Percentiles rank a stretch among this genome's conserved stretches.
Conservation (phyloP, 2,113 vertebrate species). For the Cyanistes caeruleus region DNA sequence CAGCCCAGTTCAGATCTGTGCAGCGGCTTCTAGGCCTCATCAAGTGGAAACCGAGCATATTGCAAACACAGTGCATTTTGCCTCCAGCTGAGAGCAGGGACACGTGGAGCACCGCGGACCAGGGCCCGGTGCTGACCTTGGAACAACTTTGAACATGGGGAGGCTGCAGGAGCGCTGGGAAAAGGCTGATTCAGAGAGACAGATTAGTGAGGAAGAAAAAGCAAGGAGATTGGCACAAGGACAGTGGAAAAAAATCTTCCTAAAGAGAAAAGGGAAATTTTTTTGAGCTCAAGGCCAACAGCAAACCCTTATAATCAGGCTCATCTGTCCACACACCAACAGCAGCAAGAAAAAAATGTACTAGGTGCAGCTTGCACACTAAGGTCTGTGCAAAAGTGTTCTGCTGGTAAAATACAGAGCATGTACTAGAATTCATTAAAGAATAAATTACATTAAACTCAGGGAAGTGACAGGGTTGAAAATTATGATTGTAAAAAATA, state of each 20-base stretch:
- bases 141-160: not conserved
- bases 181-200: conserved; percentile 39
- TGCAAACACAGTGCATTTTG: not conserved
- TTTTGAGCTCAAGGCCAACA: not conserved
- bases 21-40: not conserved
- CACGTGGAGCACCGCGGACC: not conserved
- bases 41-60: conserved; percentile 32
- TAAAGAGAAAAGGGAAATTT: not conserved
- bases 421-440: not conserved
- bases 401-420: not conserved
- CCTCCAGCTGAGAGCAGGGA: not conserved
- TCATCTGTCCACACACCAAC: not conserved
- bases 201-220: not conserved
- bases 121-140: conserved; percentile 3
- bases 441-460: not conserved
- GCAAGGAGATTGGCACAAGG: conserved; percentile 37
- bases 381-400: not conserved
- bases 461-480: not conserved
- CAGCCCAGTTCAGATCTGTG: not conserved
- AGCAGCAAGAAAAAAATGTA: not conserved
- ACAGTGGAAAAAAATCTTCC: not conserved
- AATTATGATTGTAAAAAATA: conserved; percentile 3
- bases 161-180: not conserved
- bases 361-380: not conserved
- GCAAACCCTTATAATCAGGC: not conserved